phyloP scores from a whole-genome alignment of 2,113 vertebrate genomes.

The Rynchops niger region DNA sequence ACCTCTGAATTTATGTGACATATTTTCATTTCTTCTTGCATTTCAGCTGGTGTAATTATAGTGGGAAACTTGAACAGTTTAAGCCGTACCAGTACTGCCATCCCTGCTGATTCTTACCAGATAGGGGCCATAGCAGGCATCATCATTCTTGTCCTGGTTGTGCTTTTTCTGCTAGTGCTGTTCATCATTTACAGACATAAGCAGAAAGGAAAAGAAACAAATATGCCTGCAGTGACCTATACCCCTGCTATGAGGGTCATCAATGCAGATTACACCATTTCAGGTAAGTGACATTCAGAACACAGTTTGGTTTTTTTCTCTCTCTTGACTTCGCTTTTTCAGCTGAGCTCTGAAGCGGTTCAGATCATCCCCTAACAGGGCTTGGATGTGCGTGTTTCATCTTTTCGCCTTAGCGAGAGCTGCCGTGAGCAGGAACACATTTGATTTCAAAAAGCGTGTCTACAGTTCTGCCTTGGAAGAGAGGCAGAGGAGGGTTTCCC shows the following conservation, averaged over 20 bases:
- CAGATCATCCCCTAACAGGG: neutral
- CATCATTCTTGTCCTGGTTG: conserved; percentile 87
- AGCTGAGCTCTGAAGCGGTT: neutral
- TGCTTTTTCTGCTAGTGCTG: conserved; percentile 88
- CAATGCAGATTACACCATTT: conserved; percentile 83
- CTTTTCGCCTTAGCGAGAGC: neutral
- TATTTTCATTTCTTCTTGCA: neutral
- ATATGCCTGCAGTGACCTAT: conserved; percentile 90
- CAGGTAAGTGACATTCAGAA: conserved; percentile 69
- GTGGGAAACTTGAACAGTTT: conserved; percentile 91
- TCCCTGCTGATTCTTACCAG: conserved; percentile 91
- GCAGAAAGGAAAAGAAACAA: conserved; percentile 90
- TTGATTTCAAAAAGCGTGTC: neutral
- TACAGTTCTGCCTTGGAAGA: neutral
- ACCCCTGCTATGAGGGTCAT: conserved; percentile 88
- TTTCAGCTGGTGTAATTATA: conserved; percentile 86
- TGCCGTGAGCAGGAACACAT: neutral
- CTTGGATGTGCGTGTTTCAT: neutral
- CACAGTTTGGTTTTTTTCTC: rapidly evolving
- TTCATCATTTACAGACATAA: conserved; percentile 93
- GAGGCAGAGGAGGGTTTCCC: neutral
- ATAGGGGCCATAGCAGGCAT: conserved; percentile 92
- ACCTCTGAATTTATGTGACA: neutral
- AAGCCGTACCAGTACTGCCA: conserved; percentile 86
- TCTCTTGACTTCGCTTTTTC: neutral